Evolutionary conservation across 2,797 vertebrate species (phyloP).

Genomic region (Spinibarbus caldwelli): DNA sequence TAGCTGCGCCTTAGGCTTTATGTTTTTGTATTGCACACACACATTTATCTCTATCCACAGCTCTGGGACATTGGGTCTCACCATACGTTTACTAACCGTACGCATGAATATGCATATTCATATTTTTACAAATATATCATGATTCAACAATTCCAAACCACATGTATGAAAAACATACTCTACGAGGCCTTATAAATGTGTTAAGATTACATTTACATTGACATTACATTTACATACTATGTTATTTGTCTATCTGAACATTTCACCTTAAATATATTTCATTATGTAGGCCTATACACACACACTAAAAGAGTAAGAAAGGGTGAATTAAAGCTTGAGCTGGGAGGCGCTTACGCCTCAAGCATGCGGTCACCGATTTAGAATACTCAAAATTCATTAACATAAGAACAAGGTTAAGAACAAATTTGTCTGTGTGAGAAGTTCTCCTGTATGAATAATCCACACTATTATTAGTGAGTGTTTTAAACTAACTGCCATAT

Average conservation of each 20-base stretch:
- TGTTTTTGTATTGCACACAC: background rate
- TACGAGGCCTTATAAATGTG: background rate
- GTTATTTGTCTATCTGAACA: background rate
- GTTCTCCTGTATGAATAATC: background rate
- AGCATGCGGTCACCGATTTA: background rate
- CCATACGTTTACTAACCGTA: background rate
- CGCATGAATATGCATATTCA: background rate
- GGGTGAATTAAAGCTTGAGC: background rate
- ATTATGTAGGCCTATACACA: background rate
- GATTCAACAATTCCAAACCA: background rate
- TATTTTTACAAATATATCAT: background rate
- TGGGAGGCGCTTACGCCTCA: background rate
- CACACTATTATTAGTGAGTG: background rate
- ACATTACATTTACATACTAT: background rate
- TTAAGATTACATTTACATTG: background rate
- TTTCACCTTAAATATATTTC: background rate
- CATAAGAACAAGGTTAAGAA: background rate
- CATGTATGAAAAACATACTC: background rate
- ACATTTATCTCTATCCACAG: background rate
- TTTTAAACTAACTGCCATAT: background rate
- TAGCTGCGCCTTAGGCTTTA: background rate
- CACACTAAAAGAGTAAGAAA: background rate
- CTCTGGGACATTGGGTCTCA: background rate
- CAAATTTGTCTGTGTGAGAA: background rate
- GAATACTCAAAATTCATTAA: background rate